Evolutionary conservation across 2,113 vertebrate species (phyloP).

Genomic region (Proterorhinus semilunaris): DNA sequence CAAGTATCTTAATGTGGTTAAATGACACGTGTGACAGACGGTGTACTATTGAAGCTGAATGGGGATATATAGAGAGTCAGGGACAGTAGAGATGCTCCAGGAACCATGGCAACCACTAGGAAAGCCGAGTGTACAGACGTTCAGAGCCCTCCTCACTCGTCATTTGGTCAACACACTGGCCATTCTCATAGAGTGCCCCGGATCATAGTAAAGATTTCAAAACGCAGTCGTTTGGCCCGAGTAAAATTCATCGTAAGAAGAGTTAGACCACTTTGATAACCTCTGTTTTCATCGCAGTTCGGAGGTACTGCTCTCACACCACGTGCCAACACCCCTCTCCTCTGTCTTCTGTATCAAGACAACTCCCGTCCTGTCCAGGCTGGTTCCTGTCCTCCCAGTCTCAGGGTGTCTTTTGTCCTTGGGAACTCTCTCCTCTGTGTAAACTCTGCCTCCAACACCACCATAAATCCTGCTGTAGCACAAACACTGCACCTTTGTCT

Average conservation of each 20-base stretch:
- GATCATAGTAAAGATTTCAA: neutral
- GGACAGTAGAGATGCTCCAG: constrained; percentile 39
- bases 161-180: constrained; percentile 34
- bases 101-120: constrained; percentile 65
- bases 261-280: neutral
- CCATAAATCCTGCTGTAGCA: constrained; percentile 52
- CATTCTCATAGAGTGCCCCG: constrained; percentile 13
- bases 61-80: neutral
- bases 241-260: no score
- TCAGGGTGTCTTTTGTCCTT: constrained; percentile 36
- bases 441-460: constrained; percentile 42
- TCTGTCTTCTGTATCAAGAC: constrained; percentile 23
- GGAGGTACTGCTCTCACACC: neutral
- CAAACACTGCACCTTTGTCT: constrained; percentile 12
- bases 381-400: constrained; percentile 31
- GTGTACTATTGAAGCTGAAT: neutral
- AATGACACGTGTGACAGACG: neutral
- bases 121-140: constrained; percentile 35
- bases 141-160: constrained; percentile 20
- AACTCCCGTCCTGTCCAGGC: constrained; percentile 32
- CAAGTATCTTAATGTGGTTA: no score
- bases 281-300: neutral
- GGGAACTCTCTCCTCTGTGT: constrained; percentile 47
- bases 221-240: no score
- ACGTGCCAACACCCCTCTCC: neutral